Evolutionary conservation across 2,797 vertebrate species (phyloP), one percentile per base, ranked within the genome.

Genomic region (Rhadinocentrus ornatus): DNA sequence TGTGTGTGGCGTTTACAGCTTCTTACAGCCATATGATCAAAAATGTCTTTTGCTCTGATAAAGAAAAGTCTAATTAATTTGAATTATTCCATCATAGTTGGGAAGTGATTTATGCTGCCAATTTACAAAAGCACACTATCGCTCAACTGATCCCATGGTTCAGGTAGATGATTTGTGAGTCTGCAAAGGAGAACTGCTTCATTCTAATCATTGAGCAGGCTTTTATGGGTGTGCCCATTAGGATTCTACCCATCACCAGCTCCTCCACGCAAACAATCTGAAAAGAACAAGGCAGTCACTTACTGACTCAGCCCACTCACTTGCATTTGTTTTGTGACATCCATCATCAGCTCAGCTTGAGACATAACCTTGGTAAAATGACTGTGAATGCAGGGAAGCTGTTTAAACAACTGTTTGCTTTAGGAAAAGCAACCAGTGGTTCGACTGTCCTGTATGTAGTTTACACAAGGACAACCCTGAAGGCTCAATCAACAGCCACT

Each of bases 221-320:
- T 61, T 79, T 69, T 48, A 58, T 72, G 24, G 58, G 2, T 35
- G 26, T 13, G 59, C 72, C 84, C 81, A 86, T 90, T 86, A 77
- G 71, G 62, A 85, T 84, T 81, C 84, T 57, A 16, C 63, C 82
- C 80, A 59, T 77, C 66, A 60, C 82, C 71, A 52, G 54, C 82
- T 83, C 73, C 81, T 85, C 69, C 80, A 78, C 76, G 62, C 75
- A 65, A 77, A 81, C 84, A 68, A 78, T 67, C 61, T 46, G 20
- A 73, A 72, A 44, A 12, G 66, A 90, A 91, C 82, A 89, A 86
- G 75, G 76, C 85, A 75, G 73, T 73, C 82, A 67, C 88, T 84
- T 75, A 81, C 77, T 71, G 80, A 88, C 75, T 87, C 82, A 82
- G 80, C 79, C 87, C 76, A 77, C 86, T 89, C 73, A 46, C 57